Evolutionary conservation across 2,113 vertebrate species (phyloP).

Genomic region (Thermophis baileyi): DNA sequence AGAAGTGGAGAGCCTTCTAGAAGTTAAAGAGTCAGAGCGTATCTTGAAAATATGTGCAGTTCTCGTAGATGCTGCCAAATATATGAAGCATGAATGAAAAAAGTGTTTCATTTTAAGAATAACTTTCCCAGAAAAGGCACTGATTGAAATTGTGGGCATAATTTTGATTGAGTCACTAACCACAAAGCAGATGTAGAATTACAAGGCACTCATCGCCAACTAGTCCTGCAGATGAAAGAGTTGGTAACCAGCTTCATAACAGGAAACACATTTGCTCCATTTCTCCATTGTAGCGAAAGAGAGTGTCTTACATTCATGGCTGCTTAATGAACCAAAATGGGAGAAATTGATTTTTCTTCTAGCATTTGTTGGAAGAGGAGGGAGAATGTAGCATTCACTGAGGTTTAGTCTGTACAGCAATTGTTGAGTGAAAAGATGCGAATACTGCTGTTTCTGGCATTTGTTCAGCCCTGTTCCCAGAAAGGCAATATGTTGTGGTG

Average conservation of each 20-base stretch:
- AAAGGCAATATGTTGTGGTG: background rate
- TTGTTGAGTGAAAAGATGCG: background rate
- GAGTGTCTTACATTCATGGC: background rate
- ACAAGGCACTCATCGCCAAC: background rate
- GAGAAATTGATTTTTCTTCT: too few species aligned
- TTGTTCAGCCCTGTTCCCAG: background rate
- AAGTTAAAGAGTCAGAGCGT: background rate
- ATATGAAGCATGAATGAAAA: background rate
- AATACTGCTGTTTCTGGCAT: background rate
- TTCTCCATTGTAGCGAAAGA: background rate
- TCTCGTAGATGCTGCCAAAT: background rate
- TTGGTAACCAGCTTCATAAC: background rate
- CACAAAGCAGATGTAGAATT: background rate
- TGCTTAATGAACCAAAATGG: background rate
- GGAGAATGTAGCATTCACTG: background rate
- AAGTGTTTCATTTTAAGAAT: background rate
- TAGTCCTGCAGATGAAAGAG: background rate
- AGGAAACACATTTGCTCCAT: background rate
- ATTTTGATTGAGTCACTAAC: constrained; percentile 4
- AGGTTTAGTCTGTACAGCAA: background rate
- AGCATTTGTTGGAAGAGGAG: background rate
- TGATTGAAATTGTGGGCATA: background rate
- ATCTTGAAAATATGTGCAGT: background rate
- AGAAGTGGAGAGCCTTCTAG: background rate
- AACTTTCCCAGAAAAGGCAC: background rate